Base-by-base conservation (phyloP, 2,797 vertebrate species). In the Bovichtus variegatus region DNA sequence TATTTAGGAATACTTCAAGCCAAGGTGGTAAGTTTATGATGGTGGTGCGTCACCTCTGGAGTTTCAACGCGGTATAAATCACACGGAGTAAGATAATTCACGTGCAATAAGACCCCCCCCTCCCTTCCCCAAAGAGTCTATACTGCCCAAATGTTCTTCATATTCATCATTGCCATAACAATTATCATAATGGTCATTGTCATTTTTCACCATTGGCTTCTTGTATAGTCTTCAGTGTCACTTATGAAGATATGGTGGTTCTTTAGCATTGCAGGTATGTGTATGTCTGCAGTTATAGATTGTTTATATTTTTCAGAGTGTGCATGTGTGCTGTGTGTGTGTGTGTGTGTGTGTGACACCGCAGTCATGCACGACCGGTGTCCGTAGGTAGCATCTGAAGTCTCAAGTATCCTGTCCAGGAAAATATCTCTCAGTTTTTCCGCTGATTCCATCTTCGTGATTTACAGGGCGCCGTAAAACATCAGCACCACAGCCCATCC, bases 61-160 rank as follows among this genome's bases (percentile, higher is more conserved):
- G 80, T 86, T 88, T 91, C 78, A 85, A 90, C 80, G 89, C 96
- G 93, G 93, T 98, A 98, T 97, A 99, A 93, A 94, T 93, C 98
- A 98, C 97, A 97, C 97, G 97, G 97, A 98, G 95, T 99, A 98
- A 98, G 96, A 98, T 98, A 98, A 95, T 95, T 98, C 97, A 97
- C 98, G 98, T 99, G 98, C 98, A 99, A 97, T 97, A 96, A 96
- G 96, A 96, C 77, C 86, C 89, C 83, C 83, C 78, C 53, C 41
- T 15, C 86, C 80, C 80, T 55, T 73, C 86, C 89, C 90, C 83
- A 70, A 83, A 87, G 80, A 89, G 91, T 92, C 87, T 84, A 74
- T 88, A 83, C 89, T 80, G 87, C 84, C 88, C 89, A 80, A 89
- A 91, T 89, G 89, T 91, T 91, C 89, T 84, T 92, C 85, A 95